Conservation (phyloP, 2,888 invertebrate genomes). For the Ryuthela nishihirai region DNA sequence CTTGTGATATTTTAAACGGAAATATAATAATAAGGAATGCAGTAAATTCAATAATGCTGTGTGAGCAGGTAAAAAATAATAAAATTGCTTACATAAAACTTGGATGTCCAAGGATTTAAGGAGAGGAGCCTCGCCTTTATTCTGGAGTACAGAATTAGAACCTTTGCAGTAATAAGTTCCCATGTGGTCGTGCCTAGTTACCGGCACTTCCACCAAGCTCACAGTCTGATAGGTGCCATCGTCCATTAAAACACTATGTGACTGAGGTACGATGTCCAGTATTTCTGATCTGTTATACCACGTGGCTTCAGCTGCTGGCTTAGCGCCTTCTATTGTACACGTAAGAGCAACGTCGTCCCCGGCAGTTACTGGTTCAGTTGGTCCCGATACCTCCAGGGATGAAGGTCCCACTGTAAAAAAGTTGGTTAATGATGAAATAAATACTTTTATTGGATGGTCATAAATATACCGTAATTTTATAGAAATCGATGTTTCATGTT, state of each 20-base stretch:
- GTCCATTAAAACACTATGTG: slow-evolving; percentile 22
- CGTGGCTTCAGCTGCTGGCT: slow-evolving; percentile 41
- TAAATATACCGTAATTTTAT: too few relatives aligned
- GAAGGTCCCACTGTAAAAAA: slow-evolving; percentile 29
- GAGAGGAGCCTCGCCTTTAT: slow-evolving; percentile 37
- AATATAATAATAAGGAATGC: too few relatives aligned
- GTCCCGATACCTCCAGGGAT: slow-evolving; percentile 39
- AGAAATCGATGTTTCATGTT: too few relatives aligned
- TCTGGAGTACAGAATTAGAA: slow-evolving; percentile 40
- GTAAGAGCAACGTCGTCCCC: slow-evolving; percentile 37
- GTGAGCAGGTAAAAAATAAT: too few relatives aligned
- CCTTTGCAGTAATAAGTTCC: slow-evolving; percentile 42
- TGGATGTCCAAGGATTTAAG: slow-evolving; percentile 40
- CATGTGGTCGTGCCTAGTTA: slow-evolving; percentile 41
- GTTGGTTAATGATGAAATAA: background rate
- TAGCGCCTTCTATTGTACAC: slow-evolving; percentile 41
- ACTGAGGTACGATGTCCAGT: slow-evolving; percentile 4
- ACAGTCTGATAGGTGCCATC: slow-evolving; percentile 37
- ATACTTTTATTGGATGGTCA: too few relatives aligned
- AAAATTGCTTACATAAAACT: slow-evolving; percentile 43
- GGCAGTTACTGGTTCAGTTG: slow-evolving; percentile 27
- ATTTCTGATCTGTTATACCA: slow-evolving; percentile 42
- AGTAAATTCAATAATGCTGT: too few relatives aligned
- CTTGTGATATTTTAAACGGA: too few relatives aligned
- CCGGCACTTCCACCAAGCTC: slow-evolving; percentile 35